phyloP scores from a whole-genome alignment of 2,113 vertebrate species.

The Prionailurus viverrinus region DNA sequence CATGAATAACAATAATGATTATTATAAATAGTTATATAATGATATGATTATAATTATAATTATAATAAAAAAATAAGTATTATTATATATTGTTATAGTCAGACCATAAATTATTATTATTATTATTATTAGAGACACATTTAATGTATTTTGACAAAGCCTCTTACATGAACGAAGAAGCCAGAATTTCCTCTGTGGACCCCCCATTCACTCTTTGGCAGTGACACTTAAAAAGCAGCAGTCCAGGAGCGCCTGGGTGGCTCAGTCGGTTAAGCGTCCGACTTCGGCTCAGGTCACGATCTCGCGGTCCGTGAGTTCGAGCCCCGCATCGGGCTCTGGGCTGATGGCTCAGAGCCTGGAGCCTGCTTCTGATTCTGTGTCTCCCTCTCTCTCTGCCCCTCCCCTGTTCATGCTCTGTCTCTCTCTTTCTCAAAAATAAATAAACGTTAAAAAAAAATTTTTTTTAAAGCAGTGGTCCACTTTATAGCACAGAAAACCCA shows the following conservation, averaged over 20 bases:
- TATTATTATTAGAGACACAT: background rate
- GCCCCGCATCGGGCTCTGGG: no score
- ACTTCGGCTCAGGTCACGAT: no score
- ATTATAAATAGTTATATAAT: background rate
- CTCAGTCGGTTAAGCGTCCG: no score
- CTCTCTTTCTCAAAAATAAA: no score
- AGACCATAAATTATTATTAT: background rate
- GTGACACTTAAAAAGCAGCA: slow-evolving; percentile 81
- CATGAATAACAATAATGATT: background rate
- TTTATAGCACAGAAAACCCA: slow-evolving; percentile 55
- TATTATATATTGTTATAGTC: background rate
- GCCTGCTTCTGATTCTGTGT: no score
- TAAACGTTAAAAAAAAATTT: no score
- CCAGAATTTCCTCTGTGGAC: slow-evolving; percentile 81
- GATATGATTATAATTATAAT: background rate
- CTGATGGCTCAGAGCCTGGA: no score
- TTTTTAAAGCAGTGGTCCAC: slow-evolving; percentile 67
- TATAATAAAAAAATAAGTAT: background rate
- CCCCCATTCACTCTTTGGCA: slow-evolving; percentile 83
- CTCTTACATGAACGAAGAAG: slow-evolving; percentile 77
- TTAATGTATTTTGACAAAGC: background rate
- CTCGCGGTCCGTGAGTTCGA: no score
- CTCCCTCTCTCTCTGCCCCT: no score
- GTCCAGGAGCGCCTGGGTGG: background rate
- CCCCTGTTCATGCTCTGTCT: no score